phyloP scores from a whole-genome alignment of 2,888 invertebrate species.

The Nephrotoma appendiculata region DNA sequence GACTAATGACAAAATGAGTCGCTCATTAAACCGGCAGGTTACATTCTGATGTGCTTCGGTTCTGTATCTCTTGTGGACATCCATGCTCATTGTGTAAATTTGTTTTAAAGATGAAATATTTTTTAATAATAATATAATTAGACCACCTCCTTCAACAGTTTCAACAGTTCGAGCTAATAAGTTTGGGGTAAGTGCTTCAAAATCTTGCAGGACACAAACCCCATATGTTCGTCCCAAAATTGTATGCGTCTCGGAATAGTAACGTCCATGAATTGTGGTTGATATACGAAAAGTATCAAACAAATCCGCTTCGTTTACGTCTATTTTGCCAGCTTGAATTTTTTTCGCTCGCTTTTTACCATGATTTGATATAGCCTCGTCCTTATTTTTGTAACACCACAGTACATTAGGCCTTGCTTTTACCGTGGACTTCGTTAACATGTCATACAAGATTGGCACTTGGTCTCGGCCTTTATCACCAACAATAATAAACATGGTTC shows the following conservation, averaged over 20 bases:
- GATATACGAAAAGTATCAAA: conserved; percentile 94
- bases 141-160: conserved; percentile 95
- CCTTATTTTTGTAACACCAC: conserved; percentile 96
- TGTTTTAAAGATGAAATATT: conserved; percentile 80
- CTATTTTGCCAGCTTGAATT: conserved; percentile 74
- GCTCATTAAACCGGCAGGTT: conserved; percentile 89
- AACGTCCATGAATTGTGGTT: conserved; percentile 92
- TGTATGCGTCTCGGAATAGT: conserved; percentile 94
- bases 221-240: conserved; percentile 96
- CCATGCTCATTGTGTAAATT: conserved; percentile 94
- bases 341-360: conserved; percentile 90
- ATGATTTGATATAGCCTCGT: conserved; percentile 80
- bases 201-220: conserved; percentile 89
- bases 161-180: conserved; percentile 91
- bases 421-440: conserved; percentile 87
- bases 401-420: conserved; percentile 87
- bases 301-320: conserved; percentile 86
- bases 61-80: conserved; percentile 83
- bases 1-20: conserved; percentile 80
- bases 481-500: conserved; percentile 87
- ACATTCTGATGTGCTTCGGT: conserved; percentile 90
- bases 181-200: conserved; percentile 96
- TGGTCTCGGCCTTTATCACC: conserved; percentile 95
- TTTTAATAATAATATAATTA: conserved; percentile 76
- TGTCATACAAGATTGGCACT: conserved; percentile 94